Conservation (phyloP, 2,888 invertebrate genomes). For the Apotomis turbidana region DNA sequence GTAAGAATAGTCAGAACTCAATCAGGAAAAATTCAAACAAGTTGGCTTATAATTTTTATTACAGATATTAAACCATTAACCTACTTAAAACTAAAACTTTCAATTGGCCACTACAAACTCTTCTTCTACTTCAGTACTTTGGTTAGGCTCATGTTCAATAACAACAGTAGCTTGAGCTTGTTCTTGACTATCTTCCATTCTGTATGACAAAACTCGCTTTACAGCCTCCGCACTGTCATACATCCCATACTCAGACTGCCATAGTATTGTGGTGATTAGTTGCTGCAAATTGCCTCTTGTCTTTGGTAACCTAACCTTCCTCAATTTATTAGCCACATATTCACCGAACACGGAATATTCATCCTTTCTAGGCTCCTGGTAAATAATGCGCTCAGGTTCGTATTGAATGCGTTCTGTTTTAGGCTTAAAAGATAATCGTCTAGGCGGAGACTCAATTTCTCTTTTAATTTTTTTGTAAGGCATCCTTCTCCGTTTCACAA, state of each 20-base stretch:
- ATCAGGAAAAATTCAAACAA: no score
- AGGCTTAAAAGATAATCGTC: constrained; percentile 37
- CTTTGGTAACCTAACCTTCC: constrained; percentile 66
- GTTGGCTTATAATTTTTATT: neutral
- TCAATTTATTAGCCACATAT: constrained; percentile 74
- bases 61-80: neutral
- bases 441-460: constrained; percentile 63
- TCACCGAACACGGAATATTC: constrained; percentile 76
- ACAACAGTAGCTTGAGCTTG: constrained; percentile 1
- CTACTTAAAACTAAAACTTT: neutral
- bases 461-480: constrained; percentile 68
- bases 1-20: no score
- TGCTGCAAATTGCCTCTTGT: constrained; percentile 75
- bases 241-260: constrained; percentile 77
- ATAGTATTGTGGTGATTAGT: constrained; percentile 73
- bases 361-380: constrained; percentile 60
- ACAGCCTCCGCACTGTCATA: constrained; percentile 74
- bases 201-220: constrained; percentile 66
- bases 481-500: constrained; percentile 62
- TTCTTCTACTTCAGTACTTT: constrained; percentile 31
- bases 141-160: constrained; percentile 32
- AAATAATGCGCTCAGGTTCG: constrained; percentile 50
- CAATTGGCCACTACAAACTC: constrained; percentile 10
- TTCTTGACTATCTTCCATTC: constrained; percentile 51
- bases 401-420: constrained; percentile 43